Evolutionary conservation across 2,888 invertebrate genomes (phyloP).

Genomic region (Rhogogaster chlorosoma): DNA sequence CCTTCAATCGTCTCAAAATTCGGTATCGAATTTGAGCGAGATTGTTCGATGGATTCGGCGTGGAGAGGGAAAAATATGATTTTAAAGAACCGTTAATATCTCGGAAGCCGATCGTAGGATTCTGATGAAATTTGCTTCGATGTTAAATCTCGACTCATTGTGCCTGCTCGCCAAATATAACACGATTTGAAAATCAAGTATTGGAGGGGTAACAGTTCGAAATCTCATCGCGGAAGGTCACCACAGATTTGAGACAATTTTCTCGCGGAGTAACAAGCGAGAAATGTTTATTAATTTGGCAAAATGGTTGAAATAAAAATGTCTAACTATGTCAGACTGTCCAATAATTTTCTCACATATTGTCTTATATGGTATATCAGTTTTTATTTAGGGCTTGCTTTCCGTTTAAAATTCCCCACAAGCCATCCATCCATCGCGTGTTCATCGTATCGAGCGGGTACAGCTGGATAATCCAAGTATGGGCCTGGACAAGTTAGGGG

Average conservation of each 20-base stretch:
- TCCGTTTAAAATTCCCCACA: not conserved
- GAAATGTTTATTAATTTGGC: not conserved
- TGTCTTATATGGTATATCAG: not conserved
- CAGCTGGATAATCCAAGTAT: not conserved
- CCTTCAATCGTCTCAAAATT: not conserved
- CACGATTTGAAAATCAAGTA: not conserved
- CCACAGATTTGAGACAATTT: too few relatives aligned
- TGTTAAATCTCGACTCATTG: not conserved
- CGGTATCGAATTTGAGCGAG: not conserved
- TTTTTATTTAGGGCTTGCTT: not conserved
- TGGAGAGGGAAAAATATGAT: not conserved
- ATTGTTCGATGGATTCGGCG: not conserved
- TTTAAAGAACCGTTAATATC: not conserved
- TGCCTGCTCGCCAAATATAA: not conserved
- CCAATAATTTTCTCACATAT: not conserved
- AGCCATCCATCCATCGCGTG: not conserved
- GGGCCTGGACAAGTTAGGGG: not conserved
- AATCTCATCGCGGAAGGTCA: too few relatives aligned
- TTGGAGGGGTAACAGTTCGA: not conserved
- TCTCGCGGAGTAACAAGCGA: too few relatives aligned
- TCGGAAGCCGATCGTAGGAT: not conserved
- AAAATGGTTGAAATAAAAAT: not conserved
- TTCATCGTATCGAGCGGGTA: not conserved
- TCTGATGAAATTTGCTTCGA: not conserved
- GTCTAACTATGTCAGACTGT: not conserved